Evolutionary conservation across 53 echinoderm and acorn worm species (phyloP).

Genomic region (Henricia sp.): DNA sequence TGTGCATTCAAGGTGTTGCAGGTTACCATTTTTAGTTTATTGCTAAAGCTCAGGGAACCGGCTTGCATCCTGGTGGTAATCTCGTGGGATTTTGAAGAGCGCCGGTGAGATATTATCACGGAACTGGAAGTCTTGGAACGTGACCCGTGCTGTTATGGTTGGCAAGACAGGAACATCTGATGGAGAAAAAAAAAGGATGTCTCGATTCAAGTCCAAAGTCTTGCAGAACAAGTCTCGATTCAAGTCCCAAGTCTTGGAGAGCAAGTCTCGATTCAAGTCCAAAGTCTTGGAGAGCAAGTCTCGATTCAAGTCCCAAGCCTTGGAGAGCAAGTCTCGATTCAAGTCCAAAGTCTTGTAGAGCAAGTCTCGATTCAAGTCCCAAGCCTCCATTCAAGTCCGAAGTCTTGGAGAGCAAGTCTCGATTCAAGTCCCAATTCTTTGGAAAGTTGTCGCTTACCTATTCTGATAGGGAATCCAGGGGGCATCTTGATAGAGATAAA

Average conservation of each 20-base stretch:
- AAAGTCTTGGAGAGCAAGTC: too few relatives aligned
- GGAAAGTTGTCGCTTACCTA: constrained; percentile 67
- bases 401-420: not conserved
- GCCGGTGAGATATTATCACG: constrained; percentile 80
- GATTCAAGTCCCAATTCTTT: too few relatives aligned
- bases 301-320: too few relatives aligned
- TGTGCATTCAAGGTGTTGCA: too few relatives aligned
- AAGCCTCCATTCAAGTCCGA: too few relatives aligned
- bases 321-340: not conserved
- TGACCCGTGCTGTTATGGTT: constrained; percentile 90
- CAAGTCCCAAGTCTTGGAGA: not conserved
- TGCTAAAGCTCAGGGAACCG: constrained; percentile 85
- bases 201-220: too few relatives aligned
- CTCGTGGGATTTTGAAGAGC: constrained; percentile 88
- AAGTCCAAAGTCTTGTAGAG: too few relatives aligned
- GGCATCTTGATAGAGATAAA: constrained; percentile 95
- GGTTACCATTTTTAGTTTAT: too few relatives aligned
- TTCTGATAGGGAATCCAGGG: constrained; percentile 94
- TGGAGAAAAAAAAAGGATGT: not conserved
- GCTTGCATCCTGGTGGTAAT: constrained; percentile 75
- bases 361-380: too few relatives aligned
- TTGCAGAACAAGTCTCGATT: too few relatives aligned
- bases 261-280: not conserved
- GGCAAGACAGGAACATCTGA: constrained; percentile 94
- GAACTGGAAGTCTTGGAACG: constrained; percentile 98